Conservation (phyloP, 1,140 invertebrate species). For the Drosophila dunni region DNA sequence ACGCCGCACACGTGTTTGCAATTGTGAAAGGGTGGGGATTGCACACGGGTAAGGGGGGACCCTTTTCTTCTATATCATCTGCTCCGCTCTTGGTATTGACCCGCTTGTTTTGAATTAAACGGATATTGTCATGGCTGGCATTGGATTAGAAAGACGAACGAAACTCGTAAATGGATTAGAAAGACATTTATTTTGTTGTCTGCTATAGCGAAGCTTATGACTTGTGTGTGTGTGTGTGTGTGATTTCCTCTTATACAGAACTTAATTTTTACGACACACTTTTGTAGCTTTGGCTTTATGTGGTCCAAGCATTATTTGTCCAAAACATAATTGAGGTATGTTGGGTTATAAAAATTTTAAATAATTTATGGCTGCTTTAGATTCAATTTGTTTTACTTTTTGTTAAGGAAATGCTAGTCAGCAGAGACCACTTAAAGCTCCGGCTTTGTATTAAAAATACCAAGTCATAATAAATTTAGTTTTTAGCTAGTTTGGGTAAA, state of each 20-base stretch:
- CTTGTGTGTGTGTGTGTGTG: slow-evolving; percentile 4
- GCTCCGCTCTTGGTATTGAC: no score
- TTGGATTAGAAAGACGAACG: slow-evolving; percentile 52
- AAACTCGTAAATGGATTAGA: slow-evolving; percentile 62
- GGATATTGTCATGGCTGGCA: slow-evolving; percentile 30
- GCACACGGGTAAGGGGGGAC: neutral
- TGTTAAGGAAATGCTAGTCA: no score
- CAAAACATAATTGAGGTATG: no score
- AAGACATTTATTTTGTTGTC: slow-evolving; percentile 33
- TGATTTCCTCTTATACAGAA: neutral
- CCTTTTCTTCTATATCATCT: neutral
- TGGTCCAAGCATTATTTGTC: no score
- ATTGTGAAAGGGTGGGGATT: slow-evolving; percentile 37
- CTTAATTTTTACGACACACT: slow-evolving; percentile 13
- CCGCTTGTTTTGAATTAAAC: slow-evolving; percentile 31
- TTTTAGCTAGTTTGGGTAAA: no score
- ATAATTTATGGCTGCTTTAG: no score
- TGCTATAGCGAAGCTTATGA: slow-evolving; percentile 4
- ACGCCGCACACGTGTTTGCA: slow-evolving; percentile 79
- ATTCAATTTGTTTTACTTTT: no score
- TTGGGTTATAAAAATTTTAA: no score
- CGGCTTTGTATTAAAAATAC: no score
- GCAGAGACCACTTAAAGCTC: no score
- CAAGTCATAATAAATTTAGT: no score
- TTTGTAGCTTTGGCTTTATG: slow-evolving; percentile 4